A percentile compares a stretch with the other conserved stretches of the same genome.
These are phyloP conservation scores for Agrochola lota DNA, from an alignment of 2,888 invertebrate species.

Conservation along the genomic window DNA sequence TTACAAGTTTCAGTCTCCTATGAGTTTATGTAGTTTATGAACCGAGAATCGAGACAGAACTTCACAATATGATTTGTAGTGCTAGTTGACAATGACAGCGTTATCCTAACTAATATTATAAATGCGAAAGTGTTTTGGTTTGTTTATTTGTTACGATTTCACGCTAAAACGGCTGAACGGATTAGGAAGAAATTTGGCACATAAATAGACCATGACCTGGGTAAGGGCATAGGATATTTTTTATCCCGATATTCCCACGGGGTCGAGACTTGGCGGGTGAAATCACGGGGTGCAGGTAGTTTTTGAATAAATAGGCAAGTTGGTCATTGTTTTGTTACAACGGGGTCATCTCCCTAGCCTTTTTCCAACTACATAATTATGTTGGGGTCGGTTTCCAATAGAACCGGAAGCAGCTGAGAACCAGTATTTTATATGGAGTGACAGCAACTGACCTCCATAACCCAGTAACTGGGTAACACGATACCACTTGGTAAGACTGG, in stretches of 20 bases:
- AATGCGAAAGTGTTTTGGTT: no score
- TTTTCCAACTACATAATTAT: neutral
- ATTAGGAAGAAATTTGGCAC: no score
- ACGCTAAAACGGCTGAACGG: no score
- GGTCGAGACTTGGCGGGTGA: no score
- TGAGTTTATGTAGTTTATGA: conserved; percentile 22
- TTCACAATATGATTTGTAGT: conserved; percentile 13
- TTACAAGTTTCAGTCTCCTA: conserved; percentile 18
- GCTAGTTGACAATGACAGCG: neutral
- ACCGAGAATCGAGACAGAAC: conserved; percentile 1
- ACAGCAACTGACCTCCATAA: no score
- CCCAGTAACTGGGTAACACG: no score
- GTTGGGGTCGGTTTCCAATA: neutral
- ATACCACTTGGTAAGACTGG: neutral
- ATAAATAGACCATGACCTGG: no score
- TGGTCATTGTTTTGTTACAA: neutral
- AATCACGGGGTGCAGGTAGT: neutral
- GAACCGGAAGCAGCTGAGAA: neutral
- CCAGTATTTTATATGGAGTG: no score
- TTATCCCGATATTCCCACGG: no score
- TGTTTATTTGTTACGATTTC: no score
- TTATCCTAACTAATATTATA: neutral
- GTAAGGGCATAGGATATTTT: no score
- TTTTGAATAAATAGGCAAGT: neutral
- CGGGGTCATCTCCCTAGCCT: neutral